Evolutionary conservation across 2,113 vertebrate genomes (phyloP).

Genomic region (Meles meles): DNA sequence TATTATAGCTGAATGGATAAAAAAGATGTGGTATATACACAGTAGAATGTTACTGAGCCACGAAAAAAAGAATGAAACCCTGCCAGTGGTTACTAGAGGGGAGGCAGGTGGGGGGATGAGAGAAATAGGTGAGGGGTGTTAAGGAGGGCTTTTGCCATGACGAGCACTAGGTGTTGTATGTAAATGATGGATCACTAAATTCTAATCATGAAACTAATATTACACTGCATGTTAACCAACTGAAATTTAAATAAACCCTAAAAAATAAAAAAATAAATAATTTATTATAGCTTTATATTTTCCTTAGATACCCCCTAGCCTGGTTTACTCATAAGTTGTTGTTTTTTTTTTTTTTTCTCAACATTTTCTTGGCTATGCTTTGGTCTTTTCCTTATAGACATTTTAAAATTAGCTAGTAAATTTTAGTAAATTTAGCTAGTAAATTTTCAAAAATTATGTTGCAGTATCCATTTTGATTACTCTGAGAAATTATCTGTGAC

Average conservation of each 20-base stretch:
- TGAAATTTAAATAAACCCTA: not conserved
- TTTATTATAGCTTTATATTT: not conserved
- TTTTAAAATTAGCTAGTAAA: not conserved
- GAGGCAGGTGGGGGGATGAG: not conserved
- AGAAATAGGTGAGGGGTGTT: not conserved
- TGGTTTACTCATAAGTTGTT: not conserved
- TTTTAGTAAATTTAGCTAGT: constrained; percentile 18
- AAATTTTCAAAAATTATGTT: constrained; percentile 5
- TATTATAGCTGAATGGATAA: not conserved
- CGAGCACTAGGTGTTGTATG: not conserved
- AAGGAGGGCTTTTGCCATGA: not conserved
- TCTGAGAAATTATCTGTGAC: constrained; percentile 19
- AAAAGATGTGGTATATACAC: not conserved
- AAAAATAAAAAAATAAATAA: not conserved
- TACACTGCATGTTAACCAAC: not conserved
- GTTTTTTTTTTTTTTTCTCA: not conserved
- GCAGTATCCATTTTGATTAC: not conserved
- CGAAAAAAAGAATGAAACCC: not conserved
- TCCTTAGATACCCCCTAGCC: not conserved
- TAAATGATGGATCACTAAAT: not conserved
- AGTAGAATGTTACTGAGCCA: not conserved
- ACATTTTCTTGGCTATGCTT: not conserved
- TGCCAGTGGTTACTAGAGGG: not conserved
- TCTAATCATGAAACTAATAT: not conserved
- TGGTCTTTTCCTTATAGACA: not conserved